Percentiles rank a stretch among this genome's conserved stretches.
These are phyloP conservation scores for Pyrrhia umbra DNA, from an alignment of 2,888 invertebrate genomes.

Conservation along the genomic window DNA sequence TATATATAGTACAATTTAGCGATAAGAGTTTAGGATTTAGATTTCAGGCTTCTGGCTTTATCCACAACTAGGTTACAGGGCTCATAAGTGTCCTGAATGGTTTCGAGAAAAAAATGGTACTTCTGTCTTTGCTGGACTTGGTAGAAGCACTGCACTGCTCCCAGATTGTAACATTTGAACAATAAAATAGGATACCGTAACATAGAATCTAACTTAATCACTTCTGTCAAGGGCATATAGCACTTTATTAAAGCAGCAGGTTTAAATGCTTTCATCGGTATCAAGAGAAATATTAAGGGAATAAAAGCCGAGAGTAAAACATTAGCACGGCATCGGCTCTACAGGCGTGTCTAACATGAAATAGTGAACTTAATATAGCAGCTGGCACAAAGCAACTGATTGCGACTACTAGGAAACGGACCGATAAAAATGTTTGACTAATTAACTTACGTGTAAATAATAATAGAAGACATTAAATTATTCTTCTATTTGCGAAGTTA, in stretches of 20 bases:
- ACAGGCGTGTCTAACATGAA: slow-evolving; percentile 71
- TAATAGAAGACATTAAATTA: slow-evolving; percentile 2
- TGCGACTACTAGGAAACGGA: slow-evolving; percentile 17
- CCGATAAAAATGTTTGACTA: slow-evolving; percentile 29
- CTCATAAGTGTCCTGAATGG: too few species aligned
- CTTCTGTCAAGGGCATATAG: slow-evolving; percentile 32
- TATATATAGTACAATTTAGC: too few species aligned
- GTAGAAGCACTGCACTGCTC: too few species aligned
- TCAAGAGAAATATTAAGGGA: slow-evolving; percentile 68
- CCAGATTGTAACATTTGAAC: slow-evolving; percentile 5
- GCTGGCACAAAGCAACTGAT: slow-evolving; percentile 34
- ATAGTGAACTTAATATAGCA: slow-evolving; percentile 66
- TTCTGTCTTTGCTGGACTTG: too few species aligned
- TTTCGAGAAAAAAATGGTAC: too few species aligned
- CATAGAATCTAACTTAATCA: slow-evolving; percentile 37
- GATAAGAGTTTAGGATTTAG: too few species aligned
- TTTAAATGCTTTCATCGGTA: slow-evolving; percentile 55
- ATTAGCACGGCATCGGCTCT: slow-evolving; percentile 66
- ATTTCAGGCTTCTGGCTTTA: too few species aligned
- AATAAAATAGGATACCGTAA: slow-evolving; percentile 1
- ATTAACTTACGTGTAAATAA: slow-evolving; percentile 31
- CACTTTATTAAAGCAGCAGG: slow-evolving; percentile 35
- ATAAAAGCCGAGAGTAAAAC: slow-evolving; percentile 69
- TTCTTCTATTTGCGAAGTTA: slow-evolving; percentile 4
- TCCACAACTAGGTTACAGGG: too few species aligned